These are phyloP conservation scores for Lasius platythorax DNA, from an alignment of 2,888 invertebrate genomes.

Conservation along the genomic window DNA sequence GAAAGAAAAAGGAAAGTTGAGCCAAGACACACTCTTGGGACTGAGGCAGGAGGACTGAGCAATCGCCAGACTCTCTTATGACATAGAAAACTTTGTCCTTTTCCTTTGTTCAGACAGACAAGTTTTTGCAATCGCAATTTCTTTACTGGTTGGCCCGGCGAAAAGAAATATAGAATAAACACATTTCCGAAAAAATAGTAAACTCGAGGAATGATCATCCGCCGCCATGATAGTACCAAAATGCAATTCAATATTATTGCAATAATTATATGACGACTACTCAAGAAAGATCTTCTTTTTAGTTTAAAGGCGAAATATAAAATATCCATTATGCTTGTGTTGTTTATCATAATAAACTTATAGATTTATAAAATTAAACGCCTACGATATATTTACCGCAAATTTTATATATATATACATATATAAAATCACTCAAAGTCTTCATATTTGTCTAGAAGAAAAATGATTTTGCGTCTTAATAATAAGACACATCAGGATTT, in stretches of 20 bases:
- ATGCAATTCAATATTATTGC: background rate
- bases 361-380: background rate
- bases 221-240: background rate
- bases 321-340: background rate
- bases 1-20: conserved; percentile 55
- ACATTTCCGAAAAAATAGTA: conserved; percentile 70
- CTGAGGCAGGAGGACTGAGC: conserved; percentile 47
- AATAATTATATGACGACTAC: background rate
- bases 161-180: conserved; percentile 70
- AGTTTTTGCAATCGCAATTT: conserved; percentile 81
- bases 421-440: background rate
- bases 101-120: conserved; percentile 77
- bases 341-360: background rate
- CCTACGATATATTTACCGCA: background rate
- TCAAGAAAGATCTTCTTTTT: background rate
- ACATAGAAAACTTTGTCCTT: conserved; percentile 68
- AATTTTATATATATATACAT: background rate
- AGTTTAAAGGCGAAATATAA: background rate
- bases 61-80: conserved; percentile 70
- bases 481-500: background rate
- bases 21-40: conserved; percentile 30
- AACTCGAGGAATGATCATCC: background rate
- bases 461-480: background rate
- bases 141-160: conserved; percentile 62
- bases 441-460: background rate